Percentiles rank a stretch among this genome's conserved stretches.
These are phyloP conservation scores for Samia ricini DNA, from an alignment of 1,140 invertebrate species.

Conservation along the genomic window DNA sequence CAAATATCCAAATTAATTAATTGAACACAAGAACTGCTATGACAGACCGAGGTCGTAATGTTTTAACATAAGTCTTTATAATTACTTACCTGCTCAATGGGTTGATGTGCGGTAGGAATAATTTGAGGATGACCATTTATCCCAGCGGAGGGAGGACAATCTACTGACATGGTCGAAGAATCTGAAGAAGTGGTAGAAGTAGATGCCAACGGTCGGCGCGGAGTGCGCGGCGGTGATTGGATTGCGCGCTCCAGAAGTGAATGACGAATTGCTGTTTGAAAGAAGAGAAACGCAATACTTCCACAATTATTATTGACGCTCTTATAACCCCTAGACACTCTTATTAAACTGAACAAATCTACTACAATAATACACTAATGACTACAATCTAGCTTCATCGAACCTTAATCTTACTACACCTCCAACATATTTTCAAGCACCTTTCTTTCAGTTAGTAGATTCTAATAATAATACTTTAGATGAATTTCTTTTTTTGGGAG, in stretches of 20 bases:
- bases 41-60: not conserved
- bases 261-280: conserved; percentile 59
- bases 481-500: too few relatives aligned
- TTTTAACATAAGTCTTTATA: not conserved
- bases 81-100: conserved; percentile 52
- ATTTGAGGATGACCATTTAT: conserved; percentile 45
- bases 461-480: too few relatives aligned
- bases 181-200: conserved; percentile 75
- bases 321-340: too few relatives aligned
- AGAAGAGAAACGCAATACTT: conserved; percentile 7
- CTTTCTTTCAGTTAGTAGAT: too few relatives aligned
- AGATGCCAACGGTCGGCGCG: conserved; percentile 66
- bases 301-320: too few relatives aligned
- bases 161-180: conserved; percentile 73
- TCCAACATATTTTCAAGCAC: too few relatives aligned
- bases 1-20: not conserved
- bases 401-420: too few relatives aligned
- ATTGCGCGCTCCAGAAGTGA: conserved; percentile 65
- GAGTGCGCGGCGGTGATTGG: conserved; percentile 65
- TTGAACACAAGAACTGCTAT: not conserved
- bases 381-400: too few relatives aligned
- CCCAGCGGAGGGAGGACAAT: conserved; percentile 57
- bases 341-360: too few relatives aligned
- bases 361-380: too few relatives aligned
- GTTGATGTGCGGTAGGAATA: conserved; percentile 37